Percentiles rank a stretch among this genome's conserved stretches.
Evolutionary conservation across 2,113 vertebrate species (phyloP).

Genomic region (Callipepla squamata): DNA sequence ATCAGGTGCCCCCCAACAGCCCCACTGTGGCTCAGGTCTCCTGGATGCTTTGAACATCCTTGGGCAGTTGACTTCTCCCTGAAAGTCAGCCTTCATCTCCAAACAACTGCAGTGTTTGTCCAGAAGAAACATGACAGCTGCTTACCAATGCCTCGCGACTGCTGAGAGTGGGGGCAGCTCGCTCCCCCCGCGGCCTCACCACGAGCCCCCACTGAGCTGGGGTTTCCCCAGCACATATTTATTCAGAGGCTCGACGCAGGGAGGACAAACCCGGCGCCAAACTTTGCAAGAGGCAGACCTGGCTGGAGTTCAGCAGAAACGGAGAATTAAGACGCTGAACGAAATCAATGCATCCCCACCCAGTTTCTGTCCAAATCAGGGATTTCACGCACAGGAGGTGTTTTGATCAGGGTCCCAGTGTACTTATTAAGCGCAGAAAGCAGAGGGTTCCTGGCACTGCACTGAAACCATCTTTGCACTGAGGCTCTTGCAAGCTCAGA

Average conservation of each 20-base stretch:
- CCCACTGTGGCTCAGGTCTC: background rate
- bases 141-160: background rate
- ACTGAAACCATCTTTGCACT: background rate
- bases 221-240: background rate
- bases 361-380: background rate
- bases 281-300: conserved; percentile 19
- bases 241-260: background rate
- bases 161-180: background rate
- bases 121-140: background rate
- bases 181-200: background rate
- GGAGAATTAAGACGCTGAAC: conserved; percentile 13
- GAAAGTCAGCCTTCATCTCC: background rate
- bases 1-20: background rate
- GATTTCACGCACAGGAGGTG: conserved; percentile 22
- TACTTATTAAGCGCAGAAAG: background rate
- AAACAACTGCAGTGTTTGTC: background rate
- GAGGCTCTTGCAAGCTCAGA: background rate
- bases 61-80: background rate
- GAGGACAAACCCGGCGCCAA: background rate
- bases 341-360: background rate
- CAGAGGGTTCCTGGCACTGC: background rate
- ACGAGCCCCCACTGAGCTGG: accelerated
- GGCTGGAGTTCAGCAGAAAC: conserved; percentile 1
- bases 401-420: background rate
- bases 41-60: background rate